Base-by-base conservation (phyloP, 2,888 invertebrate species). In the Oscheius sp. region DNA sequence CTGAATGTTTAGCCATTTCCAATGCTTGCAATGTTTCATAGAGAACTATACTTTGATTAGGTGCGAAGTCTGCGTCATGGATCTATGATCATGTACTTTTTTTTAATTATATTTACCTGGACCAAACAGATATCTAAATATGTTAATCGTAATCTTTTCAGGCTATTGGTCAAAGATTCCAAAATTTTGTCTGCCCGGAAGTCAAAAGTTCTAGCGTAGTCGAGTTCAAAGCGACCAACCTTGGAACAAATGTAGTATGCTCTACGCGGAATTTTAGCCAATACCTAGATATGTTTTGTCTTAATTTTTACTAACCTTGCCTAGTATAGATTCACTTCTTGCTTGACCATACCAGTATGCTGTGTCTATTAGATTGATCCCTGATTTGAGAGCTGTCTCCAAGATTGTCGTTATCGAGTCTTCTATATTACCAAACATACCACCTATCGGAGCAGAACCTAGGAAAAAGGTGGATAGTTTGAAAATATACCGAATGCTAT, bases 341-440 rank as follows among this genome's bases (percentile, higher is more conserved):
- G 94, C 93, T 85, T 93, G 91, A 0, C 95, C 95, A 85, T 95
- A 95, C 91, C 91, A 95, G 0, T 94, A 94, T 0, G 92, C 92
- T 0, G 94, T 94, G 86, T 96, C 95, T 68, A 96, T 90, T 82
- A 93, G 94, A 88, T 96, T 96, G 20, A 96, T 90, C 5, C 77
- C 74, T 59, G 50, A 89, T 84, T 90, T 91, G 2, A 95, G 86
- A 0, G 92, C 91, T 77, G 90, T 89, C 61, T 89, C 89, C 38
- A 95, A 89, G 0, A 93, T 90, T 65, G 89, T 87, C 14, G 72
- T 74, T 41, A 91, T 91, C 75, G 91, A 91, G 28, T 90, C 88
- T 51, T 91, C 89, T 0, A 82, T 67, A 33, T 77, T 76, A 12
- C 82, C 83, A 61, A 82, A 83, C 65, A 83, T 71, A 30, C 81